phyloP scores from a whole-genome alignment of 2,113 vertebrate genomes.

The Gasterosteus nipponicus region DNA sequence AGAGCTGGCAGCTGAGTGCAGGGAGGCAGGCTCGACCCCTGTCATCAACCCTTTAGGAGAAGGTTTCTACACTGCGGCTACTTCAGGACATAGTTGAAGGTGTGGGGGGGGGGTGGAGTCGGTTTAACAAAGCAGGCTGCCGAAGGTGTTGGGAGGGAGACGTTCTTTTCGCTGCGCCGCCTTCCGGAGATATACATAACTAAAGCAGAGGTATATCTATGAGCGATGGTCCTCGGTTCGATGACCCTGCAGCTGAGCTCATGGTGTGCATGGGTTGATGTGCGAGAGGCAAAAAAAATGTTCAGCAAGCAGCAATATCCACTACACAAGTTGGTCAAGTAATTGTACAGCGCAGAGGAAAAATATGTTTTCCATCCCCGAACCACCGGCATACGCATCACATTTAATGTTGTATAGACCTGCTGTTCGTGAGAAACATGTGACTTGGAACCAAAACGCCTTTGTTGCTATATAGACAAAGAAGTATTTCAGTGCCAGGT shows the following conservation, averaged over 20 bases:
- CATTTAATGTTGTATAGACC: constrained; percentile 48
- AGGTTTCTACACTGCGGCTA: not conserved
- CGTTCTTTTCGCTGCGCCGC: not conserved
- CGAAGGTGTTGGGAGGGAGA: not conserved
- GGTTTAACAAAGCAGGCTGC: not conserved
- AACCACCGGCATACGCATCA: constrained; percentile 2
- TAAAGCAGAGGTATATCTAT: not conserved
- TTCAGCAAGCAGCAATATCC: not conserved
- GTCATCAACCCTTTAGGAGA: not conserved
- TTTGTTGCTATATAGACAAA: constrained; percentile 56
- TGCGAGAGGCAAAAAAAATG: not conserved
- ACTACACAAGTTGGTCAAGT: not conserved
- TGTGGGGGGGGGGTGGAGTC: not conserved
- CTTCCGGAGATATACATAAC: not conserved
- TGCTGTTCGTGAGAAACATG: constrained; percentile 40
- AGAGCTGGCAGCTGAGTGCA: constrained; percentile 14
- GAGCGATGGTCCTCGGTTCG: not conserved
- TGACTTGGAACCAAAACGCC: constrained; percentile 15
- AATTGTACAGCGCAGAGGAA: constrained; percentile 27
- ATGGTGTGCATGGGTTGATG: no score
- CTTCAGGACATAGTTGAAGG: not conserved
- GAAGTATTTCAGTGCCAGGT: constrained; percentile 23
- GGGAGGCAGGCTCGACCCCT: constrained; percentile 1
- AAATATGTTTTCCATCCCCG: constrained; percentile 21
- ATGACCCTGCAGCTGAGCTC: not conserved